Base-by-base conservation (phyloP, 1,140 invertebrate species). In the Mesaphorura yosii region DNA sequence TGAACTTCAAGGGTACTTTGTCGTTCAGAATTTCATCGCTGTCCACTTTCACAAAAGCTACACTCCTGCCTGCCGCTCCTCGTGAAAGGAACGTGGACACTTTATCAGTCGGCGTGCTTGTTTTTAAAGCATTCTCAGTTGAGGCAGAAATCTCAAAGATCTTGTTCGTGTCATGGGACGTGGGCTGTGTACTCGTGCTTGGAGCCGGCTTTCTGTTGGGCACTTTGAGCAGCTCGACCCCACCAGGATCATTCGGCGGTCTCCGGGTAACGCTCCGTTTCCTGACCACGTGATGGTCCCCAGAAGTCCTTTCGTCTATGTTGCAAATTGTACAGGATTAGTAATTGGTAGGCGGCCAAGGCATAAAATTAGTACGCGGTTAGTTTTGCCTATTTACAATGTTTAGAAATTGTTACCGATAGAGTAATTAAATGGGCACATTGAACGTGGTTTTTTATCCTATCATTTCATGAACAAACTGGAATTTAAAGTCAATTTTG, bases 201-300 rank as follows among this genome's bases (percentile, higher is more conserved):
- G 7, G 10, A 10, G 10, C 10, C n/a, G 31, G 31, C 10, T 10
- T n/a, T n/a, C n/a, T n/a, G n/a, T n/a, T n/a, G n/a, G n/a, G 48
- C 3, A 3, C 25, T 37, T 14, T 29, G 15, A 5, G 5, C 22
- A 26, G 28, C 17, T 27, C 28, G 14, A 38, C 3, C 19, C 55
- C 49, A 41, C 40, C 48, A 7, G 55, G 55, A 23, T 57, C 49
- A 51, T 23, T 17, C 4, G 49, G 48, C 2, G 31, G 26, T 38
- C 55, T 37, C 22, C 38, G 22, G 5, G 53, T 41, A 20, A 50
- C 29, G 31, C 53, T 55, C 6, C 53, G 26, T 27, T 50, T 55
- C 46, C 28, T 55, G 29, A 55, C 53, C 40, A 22, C 26, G 48
- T 55, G n/a, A n/a, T n/a, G 53, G 1, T 50, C 53, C 15, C 41